Percentiles rank a stretch among this genome's conserved stretches.
phyloP scores from a whole-genome alignment of 2,113 vertebrate genomes.

The Capreolus pygargus region DNA sequence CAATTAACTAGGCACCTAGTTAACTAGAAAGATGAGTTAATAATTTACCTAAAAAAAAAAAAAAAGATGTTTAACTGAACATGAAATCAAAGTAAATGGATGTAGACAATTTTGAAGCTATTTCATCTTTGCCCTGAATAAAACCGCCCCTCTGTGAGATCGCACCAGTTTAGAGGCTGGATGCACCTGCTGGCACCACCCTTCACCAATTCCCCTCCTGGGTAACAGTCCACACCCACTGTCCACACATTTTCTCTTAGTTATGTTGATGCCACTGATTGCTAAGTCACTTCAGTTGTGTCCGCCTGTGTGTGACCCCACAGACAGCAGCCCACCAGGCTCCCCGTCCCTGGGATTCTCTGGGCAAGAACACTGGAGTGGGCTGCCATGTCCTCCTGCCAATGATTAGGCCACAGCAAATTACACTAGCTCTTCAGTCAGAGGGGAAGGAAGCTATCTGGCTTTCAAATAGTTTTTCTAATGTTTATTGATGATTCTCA shows the following conservation, averaged over 20 bases:
- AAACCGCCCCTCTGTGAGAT: neutral
- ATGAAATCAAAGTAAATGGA: slow-evolving; percentile 13
- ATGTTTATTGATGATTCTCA: neutral
- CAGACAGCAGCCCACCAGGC: too few species aligned
- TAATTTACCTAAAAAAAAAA: neutral
- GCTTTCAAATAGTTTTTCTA: neutral
- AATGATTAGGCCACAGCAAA: neutral
- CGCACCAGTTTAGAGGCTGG: neutral
- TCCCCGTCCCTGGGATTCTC: too few species aligned
- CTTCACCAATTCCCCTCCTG: neutral
- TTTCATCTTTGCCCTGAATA: neutral
- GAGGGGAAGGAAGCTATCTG: neutral
- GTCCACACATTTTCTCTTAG: neutral
- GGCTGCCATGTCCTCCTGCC: neutral
- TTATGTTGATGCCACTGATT: neutral
- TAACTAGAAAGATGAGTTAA: slow-evolving; percentile 6
- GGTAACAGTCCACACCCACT: neutral
- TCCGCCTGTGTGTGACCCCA: too few species aligned
- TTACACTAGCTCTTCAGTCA: neutral
- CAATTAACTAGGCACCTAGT: neutral
- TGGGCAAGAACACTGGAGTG: too few species aligned
- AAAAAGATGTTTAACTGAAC: neutral
- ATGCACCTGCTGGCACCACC: too few species aligned
- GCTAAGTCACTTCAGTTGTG: too few species aligned
- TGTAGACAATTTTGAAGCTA: neutral